phyloP scores from a whole-genome alignment of 1,140 invertebrate genomes.

The Diorhabda carinulata region DNA sequence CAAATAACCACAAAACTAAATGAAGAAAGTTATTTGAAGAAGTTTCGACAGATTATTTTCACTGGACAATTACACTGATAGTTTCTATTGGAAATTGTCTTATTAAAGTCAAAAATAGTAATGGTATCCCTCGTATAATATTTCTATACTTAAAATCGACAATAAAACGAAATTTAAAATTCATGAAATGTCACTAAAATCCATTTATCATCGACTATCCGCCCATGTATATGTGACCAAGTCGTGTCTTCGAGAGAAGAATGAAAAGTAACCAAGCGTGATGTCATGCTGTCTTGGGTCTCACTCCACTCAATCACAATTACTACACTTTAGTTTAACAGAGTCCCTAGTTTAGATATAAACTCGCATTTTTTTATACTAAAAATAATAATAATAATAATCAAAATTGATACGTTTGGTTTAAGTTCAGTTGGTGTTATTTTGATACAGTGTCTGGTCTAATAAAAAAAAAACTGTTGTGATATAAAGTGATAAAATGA shows the following conservation, averaged over 20 bases:
- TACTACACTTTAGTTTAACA: slow-evolving; percentile 25
- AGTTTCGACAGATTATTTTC: too few species aligned
- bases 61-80: too few species aligned
- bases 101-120: too few species aligned
- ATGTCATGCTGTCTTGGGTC: slow-evolving; percentile 45
- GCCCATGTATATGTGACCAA: slow-evolving; percentile 19
- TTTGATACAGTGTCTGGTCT: not conserved
- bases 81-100: not conserved
- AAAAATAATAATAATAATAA: too few species aligned
- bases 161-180: too few species aligned
- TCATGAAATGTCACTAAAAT: not conserved
- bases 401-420: too few species aligned
- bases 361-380: slow-evolving; percentile 14
- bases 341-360: slow-evolving; percentile 21
- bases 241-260: slow-evolving; percentile 34
- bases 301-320: slow-evolving; percentile 42
- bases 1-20: too few species aligned
- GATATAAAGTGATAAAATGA: slow-evolving; percentile 12
- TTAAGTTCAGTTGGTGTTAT: not conserved
- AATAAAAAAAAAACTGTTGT: slow-evolving; percentile 4
- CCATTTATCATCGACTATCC: slow-evolving; percentile 4
- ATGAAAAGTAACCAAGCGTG: slow-evolving; percentile 43
- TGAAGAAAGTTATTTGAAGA: too few species aligned
- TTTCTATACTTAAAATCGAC: too few species aligned
- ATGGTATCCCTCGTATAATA: too few species aligned